Percentiles rank a stretch among this genome's conserved stretches.
Conservation (phyloP, 1,140 invertebrate species). For the Eriosoma lanigerum region DNA sequence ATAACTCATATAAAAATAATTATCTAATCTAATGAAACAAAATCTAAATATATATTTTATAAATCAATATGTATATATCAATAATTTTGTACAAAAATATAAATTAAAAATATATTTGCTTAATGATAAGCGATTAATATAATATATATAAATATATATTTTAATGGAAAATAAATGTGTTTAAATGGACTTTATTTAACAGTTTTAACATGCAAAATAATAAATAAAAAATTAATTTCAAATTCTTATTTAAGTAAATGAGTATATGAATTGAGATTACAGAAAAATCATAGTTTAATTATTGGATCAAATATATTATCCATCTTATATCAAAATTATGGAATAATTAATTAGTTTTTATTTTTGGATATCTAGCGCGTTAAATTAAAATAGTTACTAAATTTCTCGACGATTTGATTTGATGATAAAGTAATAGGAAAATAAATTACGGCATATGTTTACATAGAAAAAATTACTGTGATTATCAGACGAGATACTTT, state of each 20-base stretch:
- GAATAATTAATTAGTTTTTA: conserved; percentile 8
- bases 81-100: conserved; percentile 30
- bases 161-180: neutral
- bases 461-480: neutral
- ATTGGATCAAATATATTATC: neutral
- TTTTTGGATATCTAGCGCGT: conserved; percentile 29
- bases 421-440: neutral
- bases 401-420: conserved; percentile 33
- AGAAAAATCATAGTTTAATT: conserved; percentile 14
- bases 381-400: conserved; percentile 31
- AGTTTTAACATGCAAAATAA: conserved; percentile 23
- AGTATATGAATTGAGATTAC: neutral
- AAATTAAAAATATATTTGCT: conserved; percentile 15
- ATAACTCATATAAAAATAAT: neutral
- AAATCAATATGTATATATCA: too few relatives aligned
- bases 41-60: too few relatives aligned
- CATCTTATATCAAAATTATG: neutral
- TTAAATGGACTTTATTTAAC: conserved; percentile 10
- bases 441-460: neutral
- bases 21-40: conserved; percentile 8
- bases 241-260: neutral
- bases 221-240: neutral
- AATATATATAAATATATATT: neutral
- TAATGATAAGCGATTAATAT: conserved; percentile 17
- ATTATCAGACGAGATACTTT: conserved; percentile 19